A percentile compares a stretch with the other conserved stretches of the same genome.
phyloP scores from a whole-genome alignment of 2,797 vertebrate genomes.

The Monodelphis domestica region DNA sequence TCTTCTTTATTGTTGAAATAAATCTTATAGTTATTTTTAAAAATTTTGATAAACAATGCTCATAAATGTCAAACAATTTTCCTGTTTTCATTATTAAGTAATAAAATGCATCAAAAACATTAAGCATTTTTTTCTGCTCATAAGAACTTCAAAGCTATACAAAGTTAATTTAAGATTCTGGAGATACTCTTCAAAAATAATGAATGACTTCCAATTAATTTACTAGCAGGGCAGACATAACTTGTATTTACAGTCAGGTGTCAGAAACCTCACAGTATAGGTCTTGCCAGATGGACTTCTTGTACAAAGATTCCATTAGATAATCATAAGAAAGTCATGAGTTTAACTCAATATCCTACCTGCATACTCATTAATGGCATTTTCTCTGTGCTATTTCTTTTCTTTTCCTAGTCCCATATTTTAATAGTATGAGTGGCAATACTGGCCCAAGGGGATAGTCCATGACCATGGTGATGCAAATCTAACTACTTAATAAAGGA shows the following conservation, averaged over 20 bases:
- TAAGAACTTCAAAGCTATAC: not conserved
- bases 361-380: not conserved
- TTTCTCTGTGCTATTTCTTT: not conserved
- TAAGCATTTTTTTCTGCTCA: not conserved
- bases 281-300: not conserved
- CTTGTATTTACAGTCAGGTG: not conserved
- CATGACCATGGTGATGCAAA: not conserved
- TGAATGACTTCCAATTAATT: constrained; percentile 26
- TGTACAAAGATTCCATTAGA: not conserved
- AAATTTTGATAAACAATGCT: constrained; percentile 12
- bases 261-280: constrained; percentile 13
- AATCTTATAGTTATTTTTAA: no score
- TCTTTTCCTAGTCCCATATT: not conserved
- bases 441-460: not conserved
- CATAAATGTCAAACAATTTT: not conserved
- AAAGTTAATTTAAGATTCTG: not conserved
- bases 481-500: not conserved
- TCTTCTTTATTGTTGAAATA: not conserved
- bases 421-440: not conserved
- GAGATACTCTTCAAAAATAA: not conserved
- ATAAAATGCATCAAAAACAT: not conserved
- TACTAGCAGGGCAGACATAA: constrained; percentile 7
- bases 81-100: not conserved
- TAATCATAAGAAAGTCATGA: not conserved
- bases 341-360: not conserved